phyloP scores from a whole-genome alignment of 2,888 invertebrate species.

The Galeruca laticollis region DNA sequence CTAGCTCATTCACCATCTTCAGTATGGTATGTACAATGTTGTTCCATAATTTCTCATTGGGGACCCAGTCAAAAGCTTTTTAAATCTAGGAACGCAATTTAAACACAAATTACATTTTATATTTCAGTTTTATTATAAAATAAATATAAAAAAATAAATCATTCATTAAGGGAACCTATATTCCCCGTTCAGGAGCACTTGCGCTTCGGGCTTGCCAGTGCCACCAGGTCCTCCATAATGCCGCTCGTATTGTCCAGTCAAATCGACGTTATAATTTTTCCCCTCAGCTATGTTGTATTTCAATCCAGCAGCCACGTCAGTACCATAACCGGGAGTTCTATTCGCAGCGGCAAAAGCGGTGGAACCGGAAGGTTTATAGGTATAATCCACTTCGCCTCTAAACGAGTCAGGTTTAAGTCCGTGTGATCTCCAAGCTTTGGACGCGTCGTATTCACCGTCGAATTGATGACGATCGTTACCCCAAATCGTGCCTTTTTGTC shows the following conservation, averaged over 20 bases:
- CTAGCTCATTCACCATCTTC: no score
- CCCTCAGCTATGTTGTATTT: slow-evolving; percentile 46
- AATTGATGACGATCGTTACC: slow-evolving; percentile 49
- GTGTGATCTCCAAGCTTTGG: slow-evolving; percentile 50
- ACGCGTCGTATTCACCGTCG: no score
- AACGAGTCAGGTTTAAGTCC: slow-evolving; percentile 50
- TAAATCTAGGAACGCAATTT: no score
- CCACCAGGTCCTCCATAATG: slow-evolving; percentile 52
- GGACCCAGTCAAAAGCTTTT: no score
- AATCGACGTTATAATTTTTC: slow-evolving; percentile 50
- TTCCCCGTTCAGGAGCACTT: slow-evolving; percentile 38
- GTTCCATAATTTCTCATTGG: no score
- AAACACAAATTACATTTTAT: no score
- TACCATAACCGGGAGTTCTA: slow-evolving; percentile 50
- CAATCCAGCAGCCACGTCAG: slow-evolving; percentile 51
- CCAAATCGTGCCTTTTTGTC: slow-evolving; percentile 16
- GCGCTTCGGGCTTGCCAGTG: slow-evolving; percentile 47
- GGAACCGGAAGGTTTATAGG: slow-evolving; percentile 53
- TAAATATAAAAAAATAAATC: neutral
- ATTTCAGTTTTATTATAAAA: no score
- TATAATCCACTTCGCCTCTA: slow-evolving; percentile 54
- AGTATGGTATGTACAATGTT: no score
- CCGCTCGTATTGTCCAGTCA: slow-evolving; percentile 49
- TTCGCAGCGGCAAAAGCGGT: slow-evolving; percentile 50
- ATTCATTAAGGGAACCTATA: neutral